Percentiles rank a stretch among this genome's conserved stretches.
phyloP scores from a whole-genome alignment of 1,140 invertebrate species.

The Bacillus rossius region DNA sequence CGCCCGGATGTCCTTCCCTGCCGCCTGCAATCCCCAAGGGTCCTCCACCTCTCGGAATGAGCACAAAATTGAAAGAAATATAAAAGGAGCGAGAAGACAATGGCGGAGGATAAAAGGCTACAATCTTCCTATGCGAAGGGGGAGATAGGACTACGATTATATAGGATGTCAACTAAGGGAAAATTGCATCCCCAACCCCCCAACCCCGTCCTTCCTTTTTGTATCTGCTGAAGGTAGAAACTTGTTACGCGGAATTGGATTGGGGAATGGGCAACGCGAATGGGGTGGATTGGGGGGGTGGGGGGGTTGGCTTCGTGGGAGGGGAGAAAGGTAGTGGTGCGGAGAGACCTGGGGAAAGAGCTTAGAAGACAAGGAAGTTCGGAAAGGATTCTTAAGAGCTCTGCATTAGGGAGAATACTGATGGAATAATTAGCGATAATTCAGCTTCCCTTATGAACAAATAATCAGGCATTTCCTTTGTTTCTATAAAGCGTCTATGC shows the following conservation, averaged over 20 bases:
- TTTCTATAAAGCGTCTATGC: no score
- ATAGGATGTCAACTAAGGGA: neutral
- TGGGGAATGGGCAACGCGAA: neutral
- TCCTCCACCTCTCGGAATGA: neutral
- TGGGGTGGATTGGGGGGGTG: neutral
- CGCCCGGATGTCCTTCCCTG: no score
- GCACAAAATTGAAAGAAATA: constrained; percentile 10
- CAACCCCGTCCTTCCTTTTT: no score
- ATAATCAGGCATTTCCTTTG: no score
- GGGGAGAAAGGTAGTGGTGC: no score
- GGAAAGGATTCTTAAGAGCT: no score
- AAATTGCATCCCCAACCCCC: constrained; percentile 8
- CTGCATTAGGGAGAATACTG: no score
- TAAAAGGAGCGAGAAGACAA: neutral
- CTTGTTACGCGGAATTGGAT: constrained; percentile 7
- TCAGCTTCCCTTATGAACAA: no score
- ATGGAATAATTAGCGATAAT: no score
- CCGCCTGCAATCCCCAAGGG: neutral
- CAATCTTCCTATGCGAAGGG: neutral
- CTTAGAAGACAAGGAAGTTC: no score
- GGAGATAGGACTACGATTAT: neutral
- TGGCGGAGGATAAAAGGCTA: neutral
- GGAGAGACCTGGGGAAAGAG: no score
- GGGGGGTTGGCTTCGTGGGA: no score
- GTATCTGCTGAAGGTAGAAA: neutral